Conservation (phyloP, 2,888 invertebrate genomes). For the Chymomyza fuscimana region DNA sequence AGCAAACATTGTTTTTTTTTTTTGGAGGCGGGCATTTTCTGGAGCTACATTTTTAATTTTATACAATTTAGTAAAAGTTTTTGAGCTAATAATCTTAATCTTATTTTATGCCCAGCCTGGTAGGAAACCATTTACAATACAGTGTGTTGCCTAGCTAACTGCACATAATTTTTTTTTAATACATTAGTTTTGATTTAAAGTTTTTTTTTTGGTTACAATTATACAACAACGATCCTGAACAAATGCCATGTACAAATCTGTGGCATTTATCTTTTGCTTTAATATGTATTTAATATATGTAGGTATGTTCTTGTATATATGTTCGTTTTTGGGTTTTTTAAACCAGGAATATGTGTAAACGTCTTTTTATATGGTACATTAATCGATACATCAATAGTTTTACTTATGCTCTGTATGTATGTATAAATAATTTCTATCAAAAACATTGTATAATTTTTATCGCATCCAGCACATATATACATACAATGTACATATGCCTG, state of each 20-base stretch:
- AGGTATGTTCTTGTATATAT: slow-evolving; percentile 19
- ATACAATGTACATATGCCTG: slow-evolving; percentile 20
- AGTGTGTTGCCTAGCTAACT: slow-evolving; percentile 16
- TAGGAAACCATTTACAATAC: slow-evolving; percentile 37
- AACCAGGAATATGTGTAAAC: slow-evolving; percentile 64
- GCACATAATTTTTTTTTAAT: slow-evolving; percentile 17
- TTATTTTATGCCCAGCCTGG: slow-evolving; percentile 14
- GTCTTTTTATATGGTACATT: slow-evolving; percentile 36
- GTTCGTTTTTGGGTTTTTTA: slow-evolving; percentile 38
- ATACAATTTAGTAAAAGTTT: background rate
- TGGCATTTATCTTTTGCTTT: background rate
- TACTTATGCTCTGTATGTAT: slow-evolving; percentile 39
- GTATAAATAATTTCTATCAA: slow-evolving; percentile 66
- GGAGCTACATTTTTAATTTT: background rate
- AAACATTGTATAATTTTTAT: slow-evolving; percentile 65
- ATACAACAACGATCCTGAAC: slow-evolving; percentile 20
- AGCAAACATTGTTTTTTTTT: background rate
- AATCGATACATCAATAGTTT: background rate
- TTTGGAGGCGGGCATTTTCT: background rate
- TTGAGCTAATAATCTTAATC: background rate
- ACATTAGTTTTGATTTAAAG: slow-evolving; percentile 23
- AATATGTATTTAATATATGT: slow-evolving; percentile 17
- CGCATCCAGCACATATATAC: slow-evolving; percentile 30
- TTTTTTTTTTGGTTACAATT: slow-evolving; percentile 12
- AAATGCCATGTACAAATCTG: slow-evolving; percentile 1